Percentiles rank a stretch among this genome's conserved stretches.
These are phyloP conservation scores for Drosophila varians DNA, from an alignment of 1,140 invertebrate genomes.

Conservation along the genomic window DNA sequence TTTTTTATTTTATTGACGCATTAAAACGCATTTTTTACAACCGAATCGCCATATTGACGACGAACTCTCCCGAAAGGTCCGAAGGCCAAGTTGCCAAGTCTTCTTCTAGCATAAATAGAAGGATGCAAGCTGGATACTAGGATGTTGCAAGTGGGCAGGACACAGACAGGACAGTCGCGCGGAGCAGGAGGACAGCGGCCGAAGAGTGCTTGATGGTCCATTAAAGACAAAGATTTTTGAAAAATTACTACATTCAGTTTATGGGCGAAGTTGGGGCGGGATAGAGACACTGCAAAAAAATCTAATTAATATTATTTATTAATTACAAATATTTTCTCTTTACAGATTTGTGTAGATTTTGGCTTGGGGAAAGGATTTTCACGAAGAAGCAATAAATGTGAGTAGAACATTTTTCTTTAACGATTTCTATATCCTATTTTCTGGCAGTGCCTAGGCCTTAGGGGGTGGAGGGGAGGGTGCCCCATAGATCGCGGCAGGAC, in stretches of 20 bases:
- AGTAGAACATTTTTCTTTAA: no score
- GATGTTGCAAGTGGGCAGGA: not conserved
- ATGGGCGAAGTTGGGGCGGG: constrained; percentile 9
- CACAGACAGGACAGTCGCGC: not conserved
- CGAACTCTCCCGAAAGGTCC: constrained; percentile 25
- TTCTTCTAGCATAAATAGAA: not conserved
- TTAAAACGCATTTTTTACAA: constrained; percentile 83
- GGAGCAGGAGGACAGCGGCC: no score
- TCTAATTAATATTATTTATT: no score
- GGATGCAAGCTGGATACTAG: not conserved
- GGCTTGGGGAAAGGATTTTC: no score
- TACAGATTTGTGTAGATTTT: no score
- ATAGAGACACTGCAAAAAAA: not conserved
- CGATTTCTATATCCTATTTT: not conserved
- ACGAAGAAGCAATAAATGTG: no score
- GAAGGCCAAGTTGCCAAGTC: constrained; percentile 43
- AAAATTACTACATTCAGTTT: constrained; percentile 79
- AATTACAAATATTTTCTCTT: no score
- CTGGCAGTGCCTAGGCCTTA: not conserved
- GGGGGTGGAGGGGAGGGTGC: no score
- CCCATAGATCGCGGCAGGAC: not conserved
- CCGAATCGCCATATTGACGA: constrained; percentile 77
- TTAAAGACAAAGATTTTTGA: constrained; percentile 83
- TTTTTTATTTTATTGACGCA: constrained; percentile 83
- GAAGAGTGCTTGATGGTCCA: constrained; percentile 75